Evolutionary conservation across 1,140 invertebrate species (phyloP).

Genomic region (Brachionus koreanus): DNA sequence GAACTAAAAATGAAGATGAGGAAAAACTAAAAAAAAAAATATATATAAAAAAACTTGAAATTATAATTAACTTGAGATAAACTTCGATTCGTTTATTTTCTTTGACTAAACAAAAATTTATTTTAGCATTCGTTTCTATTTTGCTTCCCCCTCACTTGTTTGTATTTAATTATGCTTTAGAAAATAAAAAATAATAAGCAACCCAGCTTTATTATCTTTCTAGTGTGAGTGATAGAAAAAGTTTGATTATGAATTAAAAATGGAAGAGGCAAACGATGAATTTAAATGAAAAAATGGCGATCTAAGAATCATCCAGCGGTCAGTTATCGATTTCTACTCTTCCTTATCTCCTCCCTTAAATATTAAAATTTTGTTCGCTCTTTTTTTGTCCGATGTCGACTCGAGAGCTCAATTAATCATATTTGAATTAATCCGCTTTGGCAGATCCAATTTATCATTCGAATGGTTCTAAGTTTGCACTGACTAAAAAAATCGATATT

Average conservation of each 20-base stretch:
- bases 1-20: slow-evolving; percentile 17
- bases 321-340: not conserved
- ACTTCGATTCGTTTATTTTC: slow-evolving; percentile 9
- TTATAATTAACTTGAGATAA: slow-evolving; percentile 40
- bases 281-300: not conserved
- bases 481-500: not conserved
- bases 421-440: slow-evolving; percentile 1
- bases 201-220: not conserved
- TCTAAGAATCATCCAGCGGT: not conserved
- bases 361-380: not conserved
- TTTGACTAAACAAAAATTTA: not conserved
- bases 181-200: not conserved
- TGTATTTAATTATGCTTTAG: slow-evolving; percentile 14
- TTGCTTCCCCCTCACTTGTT: slow-evolving; percentile 13
- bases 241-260: slow-evolving; percentile 19
- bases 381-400: not conserved
- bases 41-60: slow-evolving; percentile 22
- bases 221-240: not conserved
- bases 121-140: not conserved
- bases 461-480: not conserved
- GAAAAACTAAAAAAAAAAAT: slow-evolving; percentile 26
- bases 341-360: not conserved
- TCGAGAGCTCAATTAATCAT: not conserved
- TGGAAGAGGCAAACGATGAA: not conserved
- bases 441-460: not conserved